Base-by-base conservation (phyloP, 2,888 invertebrate genomes). In the Mythimna ferrago region DNA sequence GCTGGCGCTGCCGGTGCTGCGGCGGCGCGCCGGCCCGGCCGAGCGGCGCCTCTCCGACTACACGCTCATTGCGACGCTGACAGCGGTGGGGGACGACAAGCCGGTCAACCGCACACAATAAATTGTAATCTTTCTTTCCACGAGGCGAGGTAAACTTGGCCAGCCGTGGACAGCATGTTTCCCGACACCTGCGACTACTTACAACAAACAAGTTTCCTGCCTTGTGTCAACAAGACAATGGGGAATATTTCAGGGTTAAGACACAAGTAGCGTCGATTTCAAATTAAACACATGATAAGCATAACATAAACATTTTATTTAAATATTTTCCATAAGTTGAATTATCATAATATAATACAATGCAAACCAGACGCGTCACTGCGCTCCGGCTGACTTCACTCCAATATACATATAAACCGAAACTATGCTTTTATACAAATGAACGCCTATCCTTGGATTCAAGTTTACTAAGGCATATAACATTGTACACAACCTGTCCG, bases 231-330 rank as follows among this genome's bases (percentile, higher is more conserved):
- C 44, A 16, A 48, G 44, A 48, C 5, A 16, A 44, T 16, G 57
- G 26, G 2, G 1, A n/a, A 14, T n/a, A 16, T n/a, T 51, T 6
- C n/a, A n/a, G 9, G n/a, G 3, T 16, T 48, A 16, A 19, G 4
- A 41, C 9, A 19, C 51, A 26, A 11, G n/a, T 71, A 10, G 26
- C 19, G 21, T 56, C 19, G 11, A 21, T 2, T 51, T 26, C 19
- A 21, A 86, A 80, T 79, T 88, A 88, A 85, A 81, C 84, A 78
- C 58, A 60, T 66, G 57, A n/a, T 90, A 93, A 94, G 95, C 95
- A 93, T 93, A 95, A 94, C 95, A 90, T 94, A 94, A 95, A 94
- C 94, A 94, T 91, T 95, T 94, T 95, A 95, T 94, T 95, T 94
- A 93, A 94, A 94, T 94, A 94, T 93, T 89, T 69, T 92, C 90